These are phyloP conservation scores for Drosophila pruinosa DNA, from an alignment of 1,140 invertebrate species.

Conservation along the genomic window DNA sequence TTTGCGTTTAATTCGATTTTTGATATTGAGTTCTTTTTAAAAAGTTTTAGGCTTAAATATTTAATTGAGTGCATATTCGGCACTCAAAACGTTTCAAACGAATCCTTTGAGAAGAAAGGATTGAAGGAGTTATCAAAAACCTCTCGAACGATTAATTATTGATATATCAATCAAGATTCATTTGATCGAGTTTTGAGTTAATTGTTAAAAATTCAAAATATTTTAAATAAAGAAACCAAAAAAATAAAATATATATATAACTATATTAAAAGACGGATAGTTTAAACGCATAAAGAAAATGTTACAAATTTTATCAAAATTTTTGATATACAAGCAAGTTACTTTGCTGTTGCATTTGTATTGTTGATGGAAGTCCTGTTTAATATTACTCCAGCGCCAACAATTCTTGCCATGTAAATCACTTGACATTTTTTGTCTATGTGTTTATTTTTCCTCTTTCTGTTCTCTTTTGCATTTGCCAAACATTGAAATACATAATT, in stretches of 20 bases:
- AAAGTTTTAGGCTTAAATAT: no score
- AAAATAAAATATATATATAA: slow-evolving; percentile 1
- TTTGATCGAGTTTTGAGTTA: slow-evolving; percentile 21
- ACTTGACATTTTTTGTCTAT: slow-evolving; percentile 25
- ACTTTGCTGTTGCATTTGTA: slow-evolving; percentile 64
- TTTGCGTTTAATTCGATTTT: background rate
- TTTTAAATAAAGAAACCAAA: slow-evolving; percentile 10
- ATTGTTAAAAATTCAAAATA: slow-evolving; percentile 30
- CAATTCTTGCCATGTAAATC: slow-evolving; percentile 25
- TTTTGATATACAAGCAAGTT: slow-evolving; percentile 52
- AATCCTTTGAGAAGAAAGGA: background rate
- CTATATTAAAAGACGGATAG: background rate
- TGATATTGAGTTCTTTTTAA: no score
- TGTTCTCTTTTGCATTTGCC: slow-evolving; percentile 14
- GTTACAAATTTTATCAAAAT: slow-evolving; percentile 65
- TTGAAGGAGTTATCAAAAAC: background rate
- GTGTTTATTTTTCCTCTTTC: background rate
- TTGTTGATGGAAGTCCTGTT: slow-evolving; percentile 40
- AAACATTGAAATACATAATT: slow-evolving; percentile 6
- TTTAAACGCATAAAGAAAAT: slow-evolving; percentile 44
- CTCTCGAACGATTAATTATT: no score
- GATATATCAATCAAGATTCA: slow-evolving; percentile 15
- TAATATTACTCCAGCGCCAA: slow-evolving; percentile 1
- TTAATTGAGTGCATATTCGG: no score
- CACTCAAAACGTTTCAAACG: background rate